These are phyloP conservation scores for Bubo blakistoni DNA, from an alignment of 2,113 vertebrate genomes.

Conservation along the genomic window DNA sequence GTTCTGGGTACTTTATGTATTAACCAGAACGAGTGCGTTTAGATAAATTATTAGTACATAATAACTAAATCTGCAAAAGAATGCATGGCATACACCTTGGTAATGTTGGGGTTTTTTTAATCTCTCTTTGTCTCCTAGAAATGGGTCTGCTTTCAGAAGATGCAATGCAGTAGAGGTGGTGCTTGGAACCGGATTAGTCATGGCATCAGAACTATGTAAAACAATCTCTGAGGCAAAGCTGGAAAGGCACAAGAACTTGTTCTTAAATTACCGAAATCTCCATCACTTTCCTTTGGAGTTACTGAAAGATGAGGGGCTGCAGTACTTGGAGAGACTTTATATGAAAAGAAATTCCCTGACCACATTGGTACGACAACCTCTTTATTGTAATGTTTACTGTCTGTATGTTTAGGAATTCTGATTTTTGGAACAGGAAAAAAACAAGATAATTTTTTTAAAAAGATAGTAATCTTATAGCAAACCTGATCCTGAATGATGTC, in stretches of 20 bases:
- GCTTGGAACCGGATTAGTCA: conserved; percentile 64
- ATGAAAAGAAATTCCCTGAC: conserved; percentile 98
- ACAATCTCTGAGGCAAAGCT: conserved; percentile 91
- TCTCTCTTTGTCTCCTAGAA: conserved; percentile 50
- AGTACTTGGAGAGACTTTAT: conserved; percentile 93
- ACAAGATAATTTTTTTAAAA: neutral
- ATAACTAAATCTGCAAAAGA: neutral
- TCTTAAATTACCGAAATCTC: conserved; percentile 93
- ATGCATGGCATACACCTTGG: neutral
- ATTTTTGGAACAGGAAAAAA: neutral
- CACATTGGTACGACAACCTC: conserved; percentile 80
- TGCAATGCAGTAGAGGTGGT: conserved; percentile 31
- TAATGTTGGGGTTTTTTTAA: neutral
- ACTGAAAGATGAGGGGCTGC: conserved; percentile 90
- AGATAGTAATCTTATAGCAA: neutral
- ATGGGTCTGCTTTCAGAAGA: conserved; percentile 66
- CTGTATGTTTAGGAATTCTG: conserved; percentile 26
- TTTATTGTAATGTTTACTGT: conserved; percentile 23
- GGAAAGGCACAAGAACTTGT: conserved; percentile 95
- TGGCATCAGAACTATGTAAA: conserved; percentile 93
- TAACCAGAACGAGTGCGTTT: neutral
- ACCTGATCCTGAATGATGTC: neutral
- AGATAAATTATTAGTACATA: neutral
- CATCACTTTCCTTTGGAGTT: conserved; percentile 89
- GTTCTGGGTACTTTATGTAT: neutral